phyloP scores from a whole-genome alignment of 2,888 invertebrate species.

The Phasia obesa region DNA sequence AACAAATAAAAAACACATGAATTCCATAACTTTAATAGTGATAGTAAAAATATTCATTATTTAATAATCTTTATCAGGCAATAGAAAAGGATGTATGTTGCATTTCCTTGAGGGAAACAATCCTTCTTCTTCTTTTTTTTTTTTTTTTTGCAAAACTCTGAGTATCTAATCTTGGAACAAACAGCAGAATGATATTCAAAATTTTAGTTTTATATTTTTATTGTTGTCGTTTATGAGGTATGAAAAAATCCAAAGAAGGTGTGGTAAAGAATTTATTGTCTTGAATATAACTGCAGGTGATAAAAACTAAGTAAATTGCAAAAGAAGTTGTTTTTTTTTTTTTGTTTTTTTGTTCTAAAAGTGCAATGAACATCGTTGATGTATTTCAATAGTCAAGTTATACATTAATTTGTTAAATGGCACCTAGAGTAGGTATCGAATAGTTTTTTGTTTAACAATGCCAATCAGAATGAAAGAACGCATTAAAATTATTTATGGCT shows the following conservation, averaged over 20 bases:
- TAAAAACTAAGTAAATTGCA: background rate
- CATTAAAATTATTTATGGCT: too few species aligned
- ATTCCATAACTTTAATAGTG: conserved; percentile 32
- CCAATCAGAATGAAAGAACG: too few species aligned
- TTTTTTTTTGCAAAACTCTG: background rate
- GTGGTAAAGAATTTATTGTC: conserved; percentile 11
- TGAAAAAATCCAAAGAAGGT: conserved; percentile 12
- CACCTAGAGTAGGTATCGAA: too few species aligned
- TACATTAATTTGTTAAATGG: too few species aligned
- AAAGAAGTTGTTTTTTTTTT: too few species aligned
- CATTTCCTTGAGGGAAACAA: background rate
- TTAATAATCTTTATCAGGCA: conserved; percentile 53
- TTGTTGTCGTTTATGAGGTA: conserved; percentile 25
- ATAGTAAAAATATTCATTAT: conserved; percentile 54
- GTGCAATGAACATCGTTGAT: too few species aligned
- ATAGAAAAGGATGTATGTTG: too few species aligned
- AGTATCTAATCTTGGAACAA: background rate
- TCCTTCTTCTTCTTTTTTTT: conserved; percentile 19
- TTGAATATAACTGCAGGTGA: background rate
- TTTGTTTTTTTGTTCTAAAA: too few species aligned
- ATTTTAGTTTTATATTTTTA: conserved; percentile 35
- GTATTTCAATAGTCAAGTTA: too few species aligned
- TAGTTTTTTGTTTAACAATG: too few species aligned
- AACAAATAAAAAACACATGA: conserved; percentile 31
- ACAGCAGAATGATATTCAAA: conserved; percentile 24